phyloP scores from a whole-genome alignment of 2,888 invertebrate species.

The Resseliella maxima region DNA sequence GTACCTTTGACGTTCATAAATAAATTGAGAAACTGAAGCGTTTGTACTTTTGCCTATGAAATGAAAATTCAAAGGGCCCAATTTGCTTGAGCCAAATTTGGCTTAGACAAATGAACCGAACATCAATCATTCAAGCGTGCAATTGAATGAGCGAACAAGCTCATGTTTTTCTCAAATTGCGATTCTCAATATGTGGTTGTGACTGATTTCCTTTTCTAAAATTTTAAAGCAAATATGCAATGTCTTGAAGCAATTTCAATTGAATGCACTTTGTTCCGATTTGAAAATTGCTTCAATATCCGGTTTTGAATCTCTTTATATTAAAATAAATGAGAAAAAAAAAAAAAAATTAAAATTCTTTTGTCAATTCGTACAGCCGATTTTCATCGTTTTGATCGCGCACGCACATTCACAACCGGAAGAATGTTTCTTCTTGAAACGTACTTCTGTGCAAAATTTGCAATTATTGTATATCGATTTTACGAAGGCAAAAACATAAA shows the following conservation, averaged over 20 bases:
- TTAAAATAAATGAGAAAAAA: constrained; percentile 53
- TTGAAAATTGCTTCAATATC: not conserved
- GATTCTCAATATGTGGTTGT: not conserved
- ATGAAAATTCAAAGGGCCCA: not conserved
- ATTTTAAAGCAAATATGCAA: no score
- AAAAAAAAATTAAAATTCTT: constrained; percentile 26
- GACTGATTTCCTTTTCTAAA: not conserved
- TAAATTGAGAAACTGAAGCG: not conserved
- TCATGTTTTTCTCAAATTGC: not conserved
- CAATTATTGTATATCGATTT: no score
- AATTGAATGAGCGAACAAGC: not conserved
- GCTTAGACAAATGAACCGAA: not conserved
- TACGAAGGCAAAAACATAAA: not conserved
- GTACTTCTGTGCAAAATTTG: no score
- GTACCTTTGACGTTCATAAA: constrained; percentile 19
- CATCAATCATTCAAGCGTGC: constrained; percentile 20
- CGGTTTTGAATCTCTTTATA: not conserved
- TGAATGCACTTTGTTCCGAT: not conserved
- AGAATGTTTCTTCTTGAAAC: no score
- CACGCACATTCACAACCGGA: no score
- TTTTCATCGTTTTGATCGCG: no score
- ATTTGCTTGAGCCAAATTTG: not conserved
- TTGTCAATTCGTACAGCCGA: no score
- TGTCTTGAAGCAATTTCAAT: constrained; percentile 21
- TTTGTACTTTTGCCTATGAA: not conserved